Percentiles rank a stretch among this genome's conserved stretches.
Evolutionary conservation across 1,140 invertebrate species (phyloP).

Genomic region (Calliopsis andreniformis): DNA sequence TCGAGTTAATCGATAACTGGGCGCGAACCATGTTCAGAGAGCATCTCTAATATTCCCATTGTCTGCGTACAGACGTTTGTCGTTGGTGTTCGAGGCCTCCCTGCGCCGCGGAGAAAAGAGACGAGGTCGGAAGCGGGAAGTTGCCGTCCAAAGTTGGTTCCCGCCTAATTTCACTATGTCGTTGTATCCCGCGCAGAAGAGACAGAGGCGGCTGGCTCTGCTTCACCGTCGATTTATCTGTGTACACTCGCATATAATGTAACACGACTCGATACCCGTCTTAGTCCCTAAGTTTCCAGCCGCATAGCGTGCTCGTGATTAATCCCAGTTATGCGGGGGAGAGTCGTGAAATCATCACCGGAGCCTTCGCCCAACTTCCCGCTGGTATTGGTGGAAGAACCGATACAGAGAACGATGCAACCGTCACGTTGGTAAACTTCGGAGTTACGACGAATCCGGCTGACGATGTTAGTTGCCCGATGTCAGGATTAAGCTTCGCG

Average conservation of each 20-base stretch:
- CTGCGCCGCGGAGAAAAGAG: conserved; percentile 48
- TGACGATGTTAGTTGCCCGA: conserved; percentile 39
- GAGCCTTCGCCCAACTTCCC: conserved; percentile 48
- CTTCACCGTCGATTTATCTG: conserved; percentile 33
- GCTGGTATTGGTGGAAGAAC: conserved; percentile 62
- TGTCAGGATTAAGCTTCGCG: conserved; percentile 53
- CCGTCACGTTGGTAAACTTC: conserved; percentile 61
- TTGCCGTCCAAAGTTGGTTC: conserved; percentile 42
- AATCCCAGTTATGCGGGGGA: conserved; percentile 57
- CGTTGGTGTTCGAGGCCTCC: conserved; percentile 23
- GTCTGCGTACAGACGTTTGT: conserved; percentile 64
- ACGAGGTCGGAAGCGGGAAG: conserved; percentile 50
- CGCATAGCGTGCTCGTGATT: conserved; percentile 54
- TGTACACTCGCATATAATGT: conserved; percentile 30
- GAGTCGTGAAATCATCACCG: conserved; percentile 61
- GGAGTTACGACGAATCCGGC: conserved; percentile 30
- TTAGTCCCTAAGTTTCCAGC: conserved; percentile 39
- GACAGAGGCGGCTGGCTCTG: not conserved
- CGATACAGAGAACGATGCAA: conserved; percentile 60
- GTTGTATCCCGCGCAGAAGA: conserved; percentile 18
- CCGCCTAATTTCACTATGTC: conserved; percentile 56
- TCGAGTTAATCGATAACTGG: conserved; percentile 71
- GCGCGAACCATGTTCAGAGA: conserved; percentile 65
- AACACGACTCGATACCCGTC: conserved; percentile 58
- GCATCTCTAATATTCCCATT: conserved; percentile 73